Evolutionary conservation across 2,797 vertebrate species (phyloP), one percentile per base, ranked within the genome.

Genomic region (Novumbra hubbsi): DNA sequence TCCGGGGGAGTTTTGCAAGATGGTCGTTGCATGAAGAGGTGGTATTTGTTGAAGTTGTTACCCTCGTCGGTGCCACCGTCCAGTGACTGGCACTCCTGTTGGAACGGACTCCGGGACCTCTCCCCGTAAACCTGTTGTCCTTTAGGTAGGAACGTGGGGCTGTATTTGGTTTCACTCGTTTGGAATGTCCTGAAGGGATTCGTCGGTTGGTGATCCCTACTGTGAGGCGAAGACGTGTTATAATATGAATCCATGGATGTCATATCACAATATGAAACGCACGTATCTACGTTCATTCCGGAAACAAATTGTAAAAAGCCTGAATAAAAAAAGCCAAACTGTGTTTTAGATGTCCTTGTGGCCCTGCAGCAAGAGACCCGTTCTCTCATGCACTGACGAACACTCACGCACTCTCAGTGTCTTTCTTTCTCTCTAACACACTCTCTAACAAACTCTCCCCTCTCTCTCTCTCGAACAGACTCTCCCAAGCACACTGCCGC

Each of bases 211-310:
- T 95, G 94, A 81, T 96, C 94, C 89, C 95, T 94, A 82, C 85
- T 89, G 90, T 95, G 96, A 83, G 93, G 88, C 83, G 93, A 88
- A 80, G 96, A 92, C 64, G 91, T 74, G 92, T 91, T 96, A 93
- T 97, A 98, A 94, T 96, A 98, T 90, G 96, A 96, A 95, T 98
- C 97, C 96, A 98, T 97, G 90, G 95, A 94, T 93, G 95, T 95
- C 90, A 95, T 95, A 87, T 98, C 96, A 93, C 96, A 96, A 93
- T 95, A 97, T 90, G 97, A 96, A 86, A 97, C 94, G 93, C 96
- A 97, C 86, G 96, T 94, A 94, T 97, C 97, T 86, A 95, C 96
- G 91, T 98, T 98, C 97, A 98, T 97, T 94, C 95, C 95, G 94
- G 93, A 91, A 91, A 76, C 15, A 73, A 52, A 32, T 14, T 45